Percentiles rank a stretch among this genome's conserved stretches.
Evolutionary conservation across 1,140 invertebrate species (phyloP).

Genomic region (Papilio aristodemus): DNA sequence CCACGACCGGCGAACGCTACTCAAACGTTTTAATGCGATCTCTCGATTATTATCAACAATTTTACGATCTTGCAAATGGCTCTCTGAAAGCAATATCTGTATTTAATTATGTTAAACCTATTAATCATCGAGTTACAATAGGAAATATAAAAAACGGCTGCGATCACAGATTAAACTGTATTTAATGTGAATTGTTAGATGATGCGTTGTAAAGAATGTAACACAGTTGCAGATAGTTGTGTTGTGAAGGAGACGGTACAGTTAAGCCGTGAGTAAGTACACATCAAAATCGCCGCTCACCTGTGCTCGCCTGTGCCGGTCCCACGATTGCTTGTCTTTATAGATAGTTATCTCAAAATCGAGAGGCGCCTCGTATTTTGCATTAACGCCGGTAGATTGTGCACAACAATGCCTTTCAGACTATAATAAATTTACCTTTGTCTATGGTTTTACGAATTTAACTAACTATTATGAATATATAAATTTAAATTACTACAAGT

Average conservation of each 20-base stretch:
- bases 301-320: constrained; percentile 66
- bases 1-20: constrained; percentile 56
- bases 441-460: constrained; percentile 23
- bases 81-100: constrained; percentile 70
- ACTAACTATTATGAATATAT: not conserved
- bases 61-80: constrained; percentile 70
- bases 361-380: constrained; percentile 74
- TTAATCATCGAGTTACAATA: constrained; percentile 41
- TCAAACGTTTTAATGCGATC: constrained; percentile 67
- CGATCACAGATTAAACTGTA: constrained; percentile 24
- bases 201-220: constrained; percentile 17
- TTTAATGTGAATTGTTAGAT: constrained; percentile 22
- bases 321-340: constrained; percentile 71
- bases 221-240: constrained; percentile 34
- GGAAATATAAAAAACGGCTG: constrained; percentile 23
- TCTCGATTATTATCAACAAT: constrained; percentile 65
- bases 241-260: constrained; percentile 52
- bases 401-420: constrained; percentile 57
- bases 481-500: constrained; percentile 2
- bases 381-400: constrained; percentile 71
- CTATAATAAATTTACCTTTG: constrained; percentile 46
- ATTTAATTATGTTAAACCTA: constrained; percentile 47
- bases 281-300: constrained; percentile 71
- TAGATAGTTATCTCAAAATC: constrained; percentile 69
- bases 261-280: constrained; percentile 67